Base-by-base conservation (phyloP, 2,113 vertebrate species). In the Upupa epops region DNA sequence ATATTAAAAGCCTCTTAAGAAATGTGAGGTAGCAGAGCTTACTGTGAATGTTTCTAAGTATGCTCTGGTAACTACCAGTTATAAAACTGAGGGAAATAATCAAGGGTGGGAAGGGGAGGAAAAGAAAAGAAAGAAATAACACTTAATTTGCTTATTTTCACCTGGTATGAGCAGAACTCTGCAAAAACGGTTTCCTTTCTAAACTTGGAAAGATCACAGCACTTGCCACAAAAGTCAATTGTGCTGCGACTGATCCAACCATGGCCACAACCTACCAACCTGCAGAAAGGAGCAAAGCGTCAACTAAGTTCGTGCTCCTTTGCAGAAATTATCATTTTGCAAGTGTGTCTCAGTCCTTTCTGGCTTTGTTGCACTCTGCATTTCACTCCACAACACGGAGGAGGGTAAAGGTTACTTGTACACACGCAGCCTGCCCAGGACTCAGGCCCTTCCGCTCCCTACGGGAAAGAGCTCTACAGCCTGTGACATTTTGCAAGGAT, bases 1-100 rank as follows among this genome's bases (percentile, higher is more conserved):
- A 79, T 82, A 88, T 70, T 79, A 16, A 73, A 89, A 92, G 40
- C 37, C 75, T 79, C 40, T 73, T 75, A 26, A 66, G 80, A 87
- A 82, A 88, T 26, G 65, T 15, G 42, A 80, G 85, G 84, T 61
- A 56, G 66, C 29, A 82, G 82, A 64, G 64, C 24, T 58, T 55
- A 55, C 52, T 1, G 0, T 36, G 52, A 81, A 61, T 31, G 56
- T 29, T 91, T 18, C 36, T 40, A 46, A 89, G 54, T 37, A 32
- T 28, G 32, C 28, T 37, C 61, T 75, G 26, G 31, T 45, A 91
- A 79, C 17, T 68, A 32, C 4, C 63, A 79, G 45, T 37, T 69
- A 78, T 7, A 54, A 71, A 64, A 71, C 29, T 8, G 5, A 8
- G 29, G 8, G 5, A 22, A 71, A 71, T 31, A 55, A 75, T 12